Evolutionary conservation across 2,888 invertebrate species (phyloP).

Genomic region (Actias luna): DNA sequence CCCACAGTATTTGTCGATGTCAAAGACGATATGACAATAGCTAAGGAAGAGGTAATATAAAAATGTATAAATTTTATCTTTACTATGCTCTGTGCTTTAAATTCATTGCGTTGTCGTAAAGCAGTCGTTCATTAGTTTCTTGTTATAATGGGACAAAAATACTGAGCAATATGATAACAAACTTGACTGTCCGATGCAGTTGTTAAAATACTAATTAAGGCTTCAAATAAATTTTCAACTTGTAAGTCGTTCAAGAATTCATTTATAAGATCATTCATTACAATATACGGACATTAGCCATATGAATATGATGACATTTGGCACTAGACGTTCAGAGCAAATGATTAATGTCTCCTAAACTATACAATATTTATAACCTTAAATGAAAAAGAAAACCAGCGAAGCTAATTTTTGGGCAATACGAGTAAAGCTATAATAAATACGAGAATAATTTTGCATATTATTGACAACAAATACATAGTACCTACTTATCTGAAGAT

Average conservation of each 20-base stretch:
- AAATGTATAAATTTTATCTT: neutral
- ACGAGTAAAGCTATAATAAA: too few relatives aligned
- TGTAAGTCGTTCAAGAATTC: neutral
- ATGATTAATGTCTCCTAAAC: too few relatives aligned
- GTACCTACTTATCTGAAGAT: too few relatives aligned
- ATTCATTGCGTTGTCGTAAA: neutral
- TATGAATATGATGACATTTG: too few relatives aligned
- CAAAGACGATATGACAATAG: conserved; percentile 88
- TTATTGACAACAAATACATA: too few relatives aligned
- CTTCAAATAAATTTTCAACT: neutral
- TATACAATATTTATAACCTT: too few relatives aligned
- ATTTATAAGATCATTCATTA: too few relatives aligned
- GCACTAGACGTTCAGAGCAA: too few relatives aligned
- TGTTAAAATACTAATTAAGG: neutral
- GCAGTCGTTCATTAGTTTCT: neutral
- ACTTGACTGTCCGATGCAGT: neutral
- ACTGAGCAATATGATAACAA: neutral
- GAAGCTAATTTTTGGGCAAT: too few relatives aligned
- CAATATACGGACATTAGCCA: too few relatives aligned
- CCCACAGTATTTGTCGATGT: conserved; percentile 90
- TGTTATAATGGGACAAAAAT: neutral
- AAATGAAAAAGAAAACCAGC: too few relatives aligned
- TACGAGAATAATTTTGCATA: too few relatives aligned
- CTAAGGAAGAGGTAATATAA: conserved; percentile 85
- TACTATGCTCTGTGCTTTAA: neutral